phyloP scores from a whole-genome alignment of 2,888 invertebrate species.

The Atethmia centrago region DNA sequence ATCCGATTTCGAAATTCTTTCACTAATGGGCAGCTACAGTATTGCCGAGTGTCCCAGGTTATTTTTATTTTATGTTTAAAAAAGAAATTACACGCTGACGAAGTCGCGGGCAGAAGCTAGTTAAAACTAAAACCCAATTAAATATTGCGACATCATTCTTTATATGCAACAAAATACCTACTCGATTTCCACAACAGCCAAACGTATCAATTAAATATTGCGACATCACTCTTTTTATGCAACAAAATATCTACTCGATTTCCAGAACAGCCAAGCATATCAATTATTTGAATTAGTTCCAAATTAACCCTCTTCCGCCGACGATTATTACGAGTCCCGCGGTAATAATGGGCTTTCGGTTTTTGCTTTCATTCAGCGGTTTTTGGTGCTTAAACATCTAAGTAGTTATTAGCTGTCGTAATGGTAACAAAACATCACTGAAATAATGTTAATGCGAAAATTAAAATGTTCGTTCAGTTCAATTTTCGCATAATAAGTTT shows the following conservation, averaged over 20 bases:
- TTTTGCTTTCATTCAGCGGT: neutral
- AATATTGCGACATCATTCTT: neutral
- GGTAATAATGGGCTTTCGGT: slow-evolving; percentile 25
- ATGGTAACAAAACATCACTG: neutral
- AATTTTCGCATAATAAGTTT: neutral
- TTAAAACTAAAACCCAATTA: slow-evolving; percentile 1
- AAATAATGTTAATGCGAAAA: no score
- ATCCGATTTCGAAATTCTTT: no score
- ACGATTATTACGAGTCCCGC: slow-evolving; percentile 26
- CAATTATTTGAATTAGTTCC: slow-evolving; percentile 42
- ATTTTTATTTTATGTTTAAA: no score
- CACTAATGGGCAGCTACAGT: no score
- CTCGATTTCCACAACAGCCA: neutral
- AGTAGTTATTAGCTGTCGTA: neutral
- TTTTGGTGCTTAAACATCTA: neutral
- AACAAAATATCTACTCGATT: neutral
- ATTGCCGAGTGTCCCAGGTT: no score
- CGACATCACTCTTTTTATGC: no score
- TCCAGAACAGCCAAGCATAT: neutral
- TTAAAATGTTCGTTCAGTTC: no score
- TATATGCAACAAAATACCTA: neutral
- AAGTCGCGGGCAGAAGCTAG: neutral
- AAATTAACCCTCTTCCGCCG: slow-evolving; percentile 25
- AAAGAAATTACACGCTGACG: no score
- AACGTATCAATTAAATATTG: slow-evolving; percentile 12